Conservation (phyloP, 1,140 invertebrate species). For the Spodoptera frugiperda region DNA sequence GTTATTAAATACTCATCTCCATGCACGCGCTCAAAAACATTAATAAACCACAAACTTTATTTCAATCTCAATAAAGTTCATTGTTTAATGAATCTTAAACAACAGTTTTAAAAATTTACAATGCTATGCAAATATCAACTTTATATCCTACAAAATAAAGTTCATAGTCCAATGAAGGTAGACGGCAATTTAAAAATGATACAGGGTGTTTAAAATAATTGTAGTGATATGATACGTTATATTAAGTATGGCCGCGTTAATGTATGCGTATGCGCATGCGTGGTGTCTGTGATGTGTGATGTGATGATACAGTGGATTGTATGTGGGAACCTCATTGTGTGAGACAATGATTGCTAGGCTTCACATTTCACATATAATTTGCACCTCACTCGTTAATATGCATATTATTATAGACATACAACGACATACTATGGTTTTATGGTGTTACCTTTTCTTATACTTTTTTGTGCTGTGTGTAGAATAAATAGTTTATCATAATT, state of each 20-base stretch:
- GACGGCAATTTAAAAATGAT: not conserved
- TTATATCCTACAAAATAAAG: too few species aligned
- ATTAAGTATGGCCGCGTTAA: constrained; percentile 3
- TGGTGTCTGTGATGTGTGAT: not conserved
- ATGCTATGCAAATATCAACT: too few species aligned
- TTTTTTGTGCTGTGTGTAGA: too few species aligned
- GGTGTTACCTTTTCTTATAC: too few species aligned
- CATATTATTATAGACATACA: too few species aligned
- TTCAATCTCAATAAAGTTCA: not conserved
- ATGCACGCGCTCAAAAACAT: not conserved
- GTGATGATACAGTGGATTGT: not conserved
- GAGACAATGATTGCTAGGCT: not conserved
- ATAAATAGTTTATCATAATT: too few species aligned
- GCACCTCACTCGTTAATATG: not conserved
- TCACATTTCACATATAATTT: not conserved
- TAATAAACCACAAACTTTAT: not conserved
- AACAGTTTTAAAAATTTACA: too few species aligned
- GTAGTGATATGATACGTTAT: constrained; percentile 25
- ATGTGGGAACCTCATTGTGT: constrained; percentile 13
- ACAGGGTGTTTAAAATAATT: constrained; percentile 20
- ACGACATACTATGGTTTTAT: too few species aligned
- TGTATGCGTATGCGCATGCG: not conserved
- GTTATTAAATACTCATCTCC: constrained; percentile 15
- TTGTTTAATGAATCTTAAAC: not conserved
- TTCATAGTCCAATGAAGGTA: too few species aligned